phyloP scores from a whole-genome alignment of 2,113 vertebrate species.

The Petaurus breviceps region DNA sequence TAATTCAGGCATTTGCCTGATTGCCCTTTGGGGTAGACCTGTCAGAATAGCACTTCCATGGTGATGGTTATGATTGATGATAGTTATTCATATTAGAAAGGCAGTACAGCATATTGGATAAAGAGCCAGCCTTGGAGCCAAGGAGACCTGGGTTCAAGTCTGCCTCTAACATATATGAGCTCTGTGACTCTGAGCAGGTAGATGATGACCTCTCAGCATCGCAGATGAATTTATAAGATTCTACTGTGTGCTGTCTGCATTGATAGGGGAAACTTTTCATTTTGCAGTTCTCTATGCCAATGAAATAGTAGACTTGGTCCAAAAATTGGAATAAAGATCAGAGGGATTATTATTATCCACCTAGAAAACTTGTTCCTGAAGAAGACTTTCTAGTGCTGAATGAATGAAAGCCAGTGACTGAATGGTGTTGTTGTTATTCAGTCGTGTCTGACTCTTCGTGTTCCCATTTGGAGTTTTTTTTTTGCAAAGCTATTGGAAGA shows the following conservation, averaged over 20 bases:
- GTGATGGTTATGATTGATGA: neutral
- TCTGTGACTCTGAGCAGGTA: neutral
- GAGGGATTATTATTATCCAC: neutral
- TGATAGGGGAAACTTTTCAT: neutral
- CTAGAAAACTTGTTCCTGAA: neutral
- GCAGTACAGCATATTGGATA: neutral
- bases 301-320: neutral
- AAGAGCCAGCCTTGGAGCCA: neutral
- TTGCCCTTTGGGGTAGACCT: neutral
- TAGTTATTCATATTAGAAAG: neutral
- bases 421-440: too few species aligned
- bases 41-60: neutral
- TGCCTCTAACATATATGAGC: neutral
- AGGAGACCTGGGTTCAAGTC: neutral
- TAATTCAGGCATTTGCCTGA: too few species aligned
- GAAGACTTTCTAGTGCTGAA: neutral
- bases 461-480: too few species aligned
- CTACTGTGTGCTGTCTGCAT: neutral
- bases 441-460: too few species aligned
- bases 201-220: neutral
- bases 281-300: neutral
- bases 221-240: neutral
- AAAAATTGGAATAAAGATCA: neutral
- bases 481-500: too few species aligned
- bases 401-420: neutral